phyloP scores from a whole-genome alignment of 2,797 vertebrate genomes.

The Sitta carolinensis region DNA sequence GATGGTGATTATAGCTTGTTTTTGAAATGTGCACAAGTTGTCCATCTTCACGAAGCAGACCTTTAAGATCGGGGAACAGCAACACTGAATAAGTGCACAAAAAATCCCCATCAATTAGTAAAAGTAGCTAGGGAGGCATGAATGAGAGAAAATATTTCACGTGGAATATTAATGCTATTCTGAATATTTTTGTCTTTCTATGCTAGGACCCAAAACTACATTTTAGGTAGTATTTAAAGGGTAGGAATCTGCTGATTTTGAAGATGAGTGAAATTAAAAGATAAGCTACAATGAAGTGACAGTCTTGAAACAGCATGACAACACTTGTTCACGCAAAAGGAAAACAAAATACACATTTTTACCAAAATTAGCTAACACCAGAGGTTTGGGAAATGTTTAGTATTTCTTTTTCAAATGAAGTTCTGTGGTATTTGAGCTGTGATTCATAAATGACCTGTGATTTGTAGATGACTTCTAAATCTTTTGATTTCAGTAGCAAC shows the following conservation, averaged over 20 bases:
- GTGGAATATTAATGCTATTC: neutral
- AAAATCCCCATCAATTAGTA: neutral
- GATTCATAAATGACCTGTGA: neutral
- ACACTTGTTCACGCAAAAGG: neutral
- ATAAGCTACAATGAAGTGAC: neutral
- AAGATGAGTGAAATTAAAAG: neutral
- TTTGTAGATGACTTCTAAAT: neutral
- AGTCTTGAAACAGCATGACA: neutral
- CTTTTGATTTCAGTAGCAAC: neutral
- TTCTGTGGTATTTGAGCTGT: neutral
- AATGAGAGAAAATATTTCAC: neutral
- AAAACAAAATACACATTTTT: constrained; percentile 11
- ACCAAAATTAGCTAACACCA: neutral
- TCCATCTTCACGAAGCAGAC: neutral
- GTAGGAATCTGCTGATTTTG: neutral
- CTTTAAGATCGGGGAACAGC: neutral
- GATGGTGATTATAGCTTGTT: neutral
- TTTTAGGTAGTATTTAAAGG: neutral
- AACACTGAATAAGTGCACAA: neutral
- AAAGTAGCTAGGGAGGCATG: neutral
- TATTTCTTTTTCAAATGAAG: neutral
- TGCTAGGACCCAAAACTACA: neutral
- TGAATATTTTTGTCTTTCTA: neutral
- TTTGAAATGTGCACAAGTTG: neutral
- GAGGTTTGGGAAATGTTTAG: neutral